A percentile compares a stretch with the other conserved stretches of the same genome.
phyloP scores from a whole-genome alignment of 2,113 vertebrate species.

The Menidia beryllina region DNA sequence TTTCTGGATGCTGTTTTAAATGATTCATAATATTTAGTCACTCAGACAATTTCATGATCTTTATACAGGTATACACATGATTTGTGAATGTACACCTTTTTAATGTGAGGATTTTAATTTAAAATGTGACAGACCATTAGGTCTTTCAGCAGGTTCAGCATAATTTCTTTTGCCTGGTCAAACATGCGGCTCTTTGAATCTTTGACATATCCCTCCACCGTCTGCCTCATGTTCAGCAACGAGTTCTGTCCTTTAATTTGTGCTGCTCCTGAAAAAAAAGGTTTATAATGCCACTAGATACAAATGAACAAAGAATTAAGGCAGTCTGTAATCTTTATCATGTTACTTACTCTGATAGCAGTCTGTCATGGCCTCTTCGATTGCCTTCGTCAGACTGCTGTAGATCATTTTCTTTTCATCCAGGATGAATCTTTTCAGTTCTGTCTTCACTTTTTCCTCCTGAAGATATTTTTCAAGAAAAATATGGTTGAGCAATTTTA shows the following conservation, averaged over 20 bases:
- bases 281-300: too few species aligned
- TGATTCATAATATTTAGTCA: too few species aligned
- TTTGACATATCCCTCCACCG: background rate
- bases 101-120: background rate
- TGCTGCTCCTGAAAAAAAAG: conserved; percentile 33
- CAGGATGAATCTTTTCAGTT: conserved; percentile 7
- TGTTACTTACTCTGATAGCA: conserved; percentile 47
- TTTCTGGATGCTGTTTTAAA: too few species aligned
- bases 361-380: conserved; percentile 28
- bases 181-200: conserved; percentile 27
- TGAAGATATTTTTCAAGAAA: background rate
- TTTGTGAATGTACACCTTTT: too few species aligned
- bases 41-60: too few species aligned
- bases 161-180: background rate
- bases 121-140: conserved; percentile 39
- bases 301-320: too few species aligned
- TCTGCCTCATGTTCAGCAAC: background rate
- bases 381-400: conserved; percentile 21
- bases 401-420: conserved; percentile 52
- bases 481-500: background rate
- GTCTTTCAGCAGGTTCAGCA: background rate
- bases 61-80: too few species aligned
- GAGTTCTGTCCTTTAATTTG: rapidly evolving
- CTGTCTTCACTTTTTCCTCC: conserved; percentile 12
- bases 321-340: too few species aligned